phyloP scores from a whole-genome alignment of 2,113 vertebrate genomes.

The Mixornis gularis region DNA sequence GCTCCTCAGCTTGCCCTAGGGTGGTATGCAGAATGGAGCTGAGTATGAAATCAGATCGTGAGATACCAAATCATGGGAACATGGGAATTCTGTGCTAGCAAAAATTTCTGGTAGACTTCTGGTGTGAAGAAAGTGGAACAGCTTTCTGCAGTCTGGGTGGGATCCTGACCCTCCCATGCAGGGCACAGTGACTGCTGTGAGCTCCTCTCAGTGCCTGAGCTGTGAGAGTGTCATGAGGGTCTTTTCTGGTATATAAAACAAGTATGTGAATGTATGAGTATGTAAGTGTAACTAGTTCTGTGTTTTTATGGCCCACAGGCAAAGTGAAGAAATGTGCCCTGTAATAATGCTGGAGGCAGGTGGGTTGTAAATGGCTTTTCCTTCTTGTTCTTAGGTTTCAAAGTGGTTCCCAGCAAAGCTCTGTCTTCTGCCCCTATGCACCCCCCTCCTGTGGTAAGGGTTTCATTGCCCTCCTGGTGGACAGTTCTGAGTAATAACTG shows the following conservation, averaged over 20 bases:
- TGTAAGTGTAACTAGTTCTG: not conserved
- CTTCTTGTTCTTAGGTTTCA: not conserved
- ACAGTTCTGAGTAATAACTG: not conserved
- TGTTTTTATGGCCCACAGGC: not conserved
- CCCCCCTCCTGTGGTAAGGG: not conserved
- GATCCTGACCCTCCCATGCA: not conserved
- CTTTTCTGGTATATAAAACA: not conserved
- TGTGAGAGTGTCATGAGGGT: not conserved
- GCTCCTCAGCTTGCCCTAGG: not conserved
- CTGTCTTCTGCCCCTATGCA: not conserved
- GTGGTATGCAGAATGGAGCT: not conserved
- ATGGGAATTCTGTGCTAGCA: not conserved
- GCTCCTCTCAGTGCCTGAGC: not conserved
- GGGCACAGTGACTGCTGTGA: fast-evolving
- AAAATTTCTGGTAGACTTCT: not conserved
- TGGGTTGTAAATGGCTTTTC: not conserved
- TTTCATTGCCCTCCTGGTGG: not conserved
- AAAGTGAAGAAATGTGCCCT: not conserved
- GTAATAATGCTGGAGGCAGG: not conserved
- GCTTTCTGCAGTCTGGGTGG: not conserved
- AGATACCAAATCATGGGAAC: not conserved
- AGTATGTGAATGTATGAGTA: not conserved
- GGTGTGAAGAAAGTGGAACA: not conserved
- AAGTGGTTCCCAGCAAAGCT: not conserved
- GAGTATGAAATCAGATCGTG: not conserved